Evolutionary conservation across 2,113 vertebrate species (phyloP).

Genomic region (Neotoma lepida): DNA sequence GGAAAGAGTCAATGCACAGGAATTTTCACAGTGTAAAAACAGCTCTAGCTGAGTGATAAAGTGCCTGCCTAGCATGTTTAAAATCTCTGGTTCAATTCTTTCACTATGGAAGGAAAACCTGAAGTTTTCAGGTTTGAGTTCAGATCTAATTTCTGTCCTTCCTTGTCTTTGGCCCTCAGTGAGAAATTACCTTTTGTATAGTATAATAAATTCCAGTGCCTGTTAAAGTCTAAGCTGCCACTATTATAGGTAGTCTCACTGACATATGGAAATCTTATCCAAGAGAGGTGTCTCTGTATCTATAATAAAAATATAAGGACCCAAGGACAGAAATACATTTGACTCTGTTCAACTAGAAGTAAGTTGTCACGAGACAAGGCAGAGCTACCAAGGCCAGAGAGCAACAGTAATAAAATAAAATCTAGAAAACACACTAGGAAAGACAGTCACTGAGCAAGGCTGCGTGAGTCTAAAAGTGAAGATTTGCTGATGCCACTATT

Average conservation of each 20-base stretch:
- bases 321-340: neutral
- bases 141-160: neutral
- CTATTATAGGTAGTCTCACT: neutral
- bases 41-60: neutral
- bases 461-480: neutral
- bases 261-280: neutral
- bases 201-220: neutral
- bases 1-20: neutral
- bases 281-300: neutral
- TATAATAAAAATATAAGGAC: neutral
- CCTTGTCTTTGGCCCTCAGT: neutral
- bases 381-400: neutral
- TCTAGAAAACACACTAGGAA: neutral
- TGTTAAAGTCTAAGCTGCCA: neutral
- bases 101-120: neutral
- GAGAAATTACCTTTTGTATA: neutral
- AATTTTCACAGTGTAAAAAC: neutral
- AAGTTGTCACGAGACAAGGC: neutral
- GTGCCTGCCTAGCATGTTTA: neutral
- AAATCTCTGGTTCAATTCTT: neutral
- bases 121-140: neutral
- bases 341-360: neutral
- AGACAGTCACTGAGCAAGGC: neutral
- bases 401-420: neutral
- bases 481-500: neutral